Evolutionary conservation across 2,113 vertebrate species (phyloP).

Genomic region (Furnarius figulus): DNA sequence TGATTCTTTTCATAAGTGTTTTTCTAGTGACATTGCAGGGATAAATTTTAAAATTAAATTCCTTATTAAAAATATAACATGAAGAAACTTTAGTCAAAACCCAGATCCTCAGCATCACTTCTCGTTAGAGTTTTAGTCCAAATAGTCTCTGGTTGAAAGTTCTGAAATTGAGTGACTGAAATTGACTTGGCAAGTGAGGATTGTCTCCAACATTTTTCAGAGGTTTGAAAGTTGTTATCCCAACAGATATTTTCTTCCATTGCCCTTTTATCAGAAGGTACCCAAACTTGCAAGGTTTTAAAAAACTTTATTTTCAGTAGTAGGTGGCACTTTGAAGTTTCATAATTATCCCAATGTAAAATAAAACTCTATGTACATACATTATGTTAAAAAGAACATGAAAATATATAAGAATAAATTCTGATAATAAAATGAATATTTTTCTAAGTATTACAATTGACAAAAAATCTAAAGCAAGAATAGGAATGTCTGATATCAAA

Average conservation of each 20-base stretch:
- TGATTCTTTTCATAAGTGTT: not conserved
- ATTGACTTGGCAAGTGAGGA: not conserved
- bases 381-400: not conserved
- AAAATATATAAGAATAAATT: not conserved
- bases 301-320: conserved; percentile 38
- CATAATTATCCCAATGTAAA: not conserved
- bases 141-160: not conserved
- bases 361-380: not conserved
- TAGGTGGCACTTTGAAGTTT: conserved; percentile 62
- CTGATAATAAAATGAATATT: not conserved
- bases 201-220: not conserved
- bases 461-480: not conserved
- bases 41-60: not conserved
- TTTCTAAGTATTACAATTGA: not conserved
- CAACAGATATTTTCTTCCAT: not conserved
- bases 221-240: not conserved
- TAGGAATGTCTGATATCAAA: not conserved
- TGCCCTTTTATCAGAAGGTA: not conserved
- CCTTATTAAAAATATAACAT: not conserved
- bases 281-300: not conserved
- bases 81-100: not conserved
- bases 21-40: not conserved
- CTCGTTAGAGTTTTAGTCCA: not conserved
- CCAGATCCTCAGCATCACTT: not conserved
- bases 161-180: not conserved